These are phyloP conservation scores for Acipenser ruthenus DNA, from an alignment of 2,797 vertebrate species.

Conservation along the genomic window DNA sequence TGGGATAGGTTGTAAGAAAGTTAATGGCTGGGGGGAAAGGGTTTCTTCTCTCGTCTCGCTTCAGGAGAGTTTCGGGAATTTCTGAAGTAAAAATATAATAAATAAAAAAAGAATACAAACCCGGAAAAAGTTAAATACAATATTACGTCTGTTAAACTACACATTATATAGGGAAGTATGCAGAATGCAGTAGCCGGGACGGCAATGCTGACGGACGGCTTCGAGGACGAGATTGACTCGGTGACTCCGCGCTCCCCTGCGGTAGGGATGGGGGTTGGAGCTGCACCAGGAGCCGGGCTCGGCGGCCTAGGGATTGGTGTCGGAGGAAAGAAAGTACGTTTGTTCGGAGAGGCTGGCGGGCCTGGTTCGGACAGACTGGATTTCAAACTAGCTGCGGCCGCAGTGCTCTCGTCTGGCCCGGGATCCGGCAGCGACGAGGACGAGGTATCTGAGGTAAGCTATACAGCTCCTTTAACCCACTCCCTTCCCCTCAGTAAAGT, in stretches of 20 bases:
- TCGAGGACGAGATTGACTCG: constrained; percentile 97
- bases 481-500: constrained; percentile 50
- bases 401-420: constrained; percentile 80
- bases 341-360: constrained; percentile 81
- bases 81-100: constrained; percentile 63
- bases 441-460: constrained; percentile 93
- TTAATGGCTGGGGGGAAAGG: constrained; percentile 91
- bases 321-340: constrained; percentile 85
- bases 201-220: constrained; percentile 95
- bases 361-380: constrained; percentile 79
- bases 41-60: constrained; percentile 67
- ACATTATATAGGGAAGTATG: constrained; percentile 70
- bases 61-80: constrained; percentile 79
- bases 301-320: constrained; percentile 85
- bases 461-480: constrained; percentile 37
- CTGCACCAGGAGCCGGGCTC: constrained; percentile 76
- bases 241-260: constrained; percentile 89
- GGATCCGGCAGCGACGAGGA: constrained; percentile 95
- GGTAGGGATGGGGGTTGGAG: constrained; percentile 82
- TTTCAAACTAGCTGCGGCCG: constrained; percentile 91
- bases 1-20: constrained; percentile 96
- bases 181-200: constrained; percentile 84
- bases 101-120: constrained; percentile 51
- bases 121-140: constrained; percentile 57
- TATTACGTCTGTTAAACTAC: constrained; percentile 55